Base-by-base conservation (phyloP, 2,113 vertebrate genomes). In the Arenaria interpres region DNA sequence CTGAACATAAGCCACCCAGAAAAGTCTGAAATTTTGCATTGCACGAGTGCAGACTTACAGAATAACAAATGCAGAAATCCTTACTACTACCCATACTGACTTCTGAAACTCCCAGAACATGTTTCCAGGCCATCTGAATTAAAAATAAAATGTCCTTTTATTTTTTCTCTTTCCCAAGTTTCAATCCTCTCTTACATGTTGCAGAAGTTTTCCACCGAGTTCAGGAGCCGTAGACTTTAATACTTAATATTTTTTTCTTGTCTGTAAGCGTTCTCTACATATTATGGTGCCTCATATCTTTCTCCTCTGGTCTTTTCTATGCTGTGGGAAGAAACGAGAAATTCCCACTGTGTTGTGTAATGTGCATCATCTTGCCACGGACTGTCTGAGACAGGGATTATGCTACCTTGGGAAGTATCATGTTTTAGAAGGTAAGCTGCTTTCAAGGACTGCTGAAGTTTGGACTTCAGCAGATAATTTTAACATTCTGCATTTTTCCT, bases 361-460 rank as follows among this genome's bases (percentile, higher is more conserved):
- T 8, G 18, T 66, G 63, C 54, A 66, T 68, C 74, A 60, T 60
- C 43, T 79, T 91, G 78, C 69, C n/a, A 27, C 33, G 48, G 78
- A 60, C 41, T 67, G 53, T 50, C 41, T 67, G 64, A 90, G 53
- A 69, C 6, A 28, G 72, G 50, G 91, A 86, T 83, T 84, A 41
- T 22, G 60, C 60, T 84, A 11, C 68, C 46, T 84, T 86, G 54
- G 72, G 72, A 96, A 92, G 50, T 60, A 76, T 72, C 43, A 18
- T 39, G 35, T 85, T 94, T 85, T 79, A 79, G 62, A 72, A 92
- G 88, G 79, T 90, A 90, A 92, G 64, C 64, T 90, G 89, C 73
- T 95, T 84, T 86, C 76, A 90, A 92, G 80, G 68, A 54, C 76
- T 71, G 46, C 7, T 95, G 64, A 81, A 87, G 23, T 71, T 77